Evolutionary conservation across 2,797 vertebrate species (phyloP), one percentile per base, ranked within the genome.

Genomic region (Cynopterus sphinx): DNA sequence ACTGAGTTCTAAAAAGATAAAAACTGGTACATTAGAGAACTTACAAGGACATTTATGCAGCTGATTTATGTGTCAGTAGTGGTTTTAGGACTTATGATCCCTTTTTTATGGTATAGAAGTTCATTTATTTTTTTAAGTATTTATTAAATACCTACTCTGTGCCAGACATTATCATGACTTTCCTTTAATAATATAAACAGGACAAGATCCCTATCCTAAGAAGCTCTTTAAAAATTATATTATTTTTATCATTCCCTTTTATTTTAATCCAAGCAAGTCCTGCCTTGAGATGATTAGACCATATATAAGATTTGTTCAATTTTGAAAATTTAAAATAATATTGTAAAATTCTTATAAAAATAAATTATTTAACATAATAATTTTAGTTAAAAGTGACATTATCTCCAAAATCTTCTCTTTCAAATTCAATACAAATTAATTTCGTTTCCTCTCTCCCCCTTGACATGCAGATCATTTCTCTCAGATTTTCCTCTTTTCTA

Each of bases 51-150:
- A 70, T 46, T 61, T 73, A 70, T 28, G 13, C 2, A 82, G 39
- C 6, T 78, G 3, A 79, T 65, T 87, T 85, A 77, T 61, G 22
- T 75, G 13, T 78, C 33, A 24, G 9, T 10, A 77, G 22, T 67
- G 41, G 31, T 75, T 90, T 84, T 49, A 92, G 13, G 65, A 92
- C 33, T 75, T 81, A 75, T 22, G 31, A 87, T 13, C 49, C 28
- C 71, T 28, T 36, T 83, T 71, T 84, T 59, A 73, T 73, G 63
- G 6, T 22, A 28, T 3, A 28, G 39, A 55, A 73, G 21, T 82
- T 39, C 22, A 63, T 53, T 95, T 36, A 88, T 78, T 73, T 94
- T 77, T 77, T 89, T 89, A 53, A 90, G 49, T 90, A 86, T 73
- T 91, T 89, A 71, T 19, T 91, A 61, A 67, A 71, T 74, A 57